These are phyloP conservation scores for Orussus abietinus DNA, from an alignment of 1,140 invertebrate genomes.

Conservation along the genomic window DNA sequence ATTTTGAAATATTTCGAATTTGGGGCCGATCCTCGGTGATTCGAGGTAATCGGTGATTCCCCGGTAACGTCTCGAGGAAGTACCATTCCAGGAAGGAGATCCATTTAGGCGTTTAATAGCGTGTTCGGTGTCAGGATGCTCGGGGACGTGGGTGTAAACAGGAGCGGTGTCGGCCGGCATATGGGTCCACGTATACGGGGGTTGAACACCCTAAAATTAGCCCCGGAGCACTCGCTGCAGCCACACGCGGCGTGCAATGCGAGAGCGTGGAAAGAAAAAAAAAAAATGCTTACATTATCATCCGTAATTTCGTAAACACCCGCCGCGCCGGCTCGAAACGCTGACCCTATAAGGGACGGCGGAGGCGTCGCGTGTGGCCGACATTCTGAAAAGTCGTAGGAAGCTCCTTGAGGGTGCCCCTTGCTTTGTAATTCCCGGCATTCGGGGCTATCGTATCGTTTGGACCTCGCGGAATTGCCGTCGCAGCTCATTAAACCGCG, in stretches of 20 bases:
- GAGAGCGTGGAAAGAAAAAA: too few relatives aligned
- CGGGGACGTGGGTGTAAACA: constrained; percentile 27
- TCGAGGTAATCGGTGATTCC: too few relatives aligned
- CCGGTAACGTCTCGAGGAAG: constrained; percentile 27
- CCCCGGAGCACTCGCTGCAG: constrained; percentile 30
- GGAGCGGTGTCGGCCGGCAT: constrained; percentile 31
- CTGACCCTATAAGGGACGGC: too few relatives aligned
- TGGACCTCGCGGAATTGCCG: too few relatives aligned
- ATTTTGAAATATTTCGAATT: too few relatives aligned
- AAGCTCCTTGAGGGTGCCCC: too few relatives aligned
- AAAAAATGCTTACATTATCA: constrained; percentile 56
- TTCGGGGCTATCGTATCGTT: too few relatives aligned
- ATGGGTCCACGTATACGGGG: constrained; percentile 24
- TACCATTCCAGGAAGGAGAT: constrained; percentile 9
- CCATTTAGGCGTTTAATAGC: constrained; percentile 23
- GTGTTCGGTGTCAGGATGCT: constrained; percentile 26
- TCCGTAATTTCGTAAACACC: constrained; percentile 52
- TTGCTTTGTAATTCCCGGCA: too few relatives aligned
- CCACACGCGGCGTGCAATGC: constrained; percentile 25
- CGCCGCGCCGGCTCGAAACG: neutral
- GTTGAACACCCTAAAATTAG: constrained; percentile 54
- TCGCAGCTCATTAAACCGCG: too few relatives aligned
- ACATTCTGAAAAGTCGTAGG: too few relatives aligned
- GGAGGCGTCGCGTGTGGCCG: constrained; percentile 15
- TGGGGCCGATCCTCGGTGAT: too few relatives aligned